These are phyloP conservation scores for Drosophila merina DNA, from an alignment of 2,888 invertebrate genomes.

Conservation along the genomic window DNA sequence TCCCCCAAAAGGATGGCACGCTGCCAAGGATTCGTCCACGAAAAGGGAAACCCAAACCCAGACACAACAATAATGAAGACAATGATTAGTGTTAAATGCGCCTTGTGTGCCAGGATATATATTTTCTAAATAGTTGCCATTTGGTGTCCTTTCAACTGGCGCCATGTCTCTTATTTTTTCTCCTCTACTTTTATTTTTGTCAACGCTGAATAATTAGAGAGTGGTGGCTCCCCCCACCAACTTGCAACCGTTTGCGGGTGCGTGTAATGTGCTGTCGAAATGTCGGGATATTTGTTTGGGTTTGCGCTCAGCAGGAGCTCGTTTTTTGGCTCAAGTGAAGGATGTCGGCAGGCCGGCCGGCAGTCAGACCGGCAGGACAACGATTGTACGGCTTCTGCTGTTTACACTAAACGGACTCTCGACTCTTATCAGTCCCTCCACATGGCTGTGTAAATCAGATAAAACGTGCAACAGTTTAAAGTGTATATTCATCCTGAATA, in stretches of 20 bases:
- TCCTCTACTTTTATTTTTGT: conserved; percentile 55
- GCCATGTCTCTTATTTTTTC: conserved; percentile 36
- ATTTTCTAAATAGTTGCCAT: conserved; percentile 70
- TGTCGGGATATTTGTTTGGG: conserved; percentile 61
- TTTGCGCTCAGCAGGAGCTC: conserved; percentile 54
- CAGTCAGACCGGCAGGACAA: not conserved
- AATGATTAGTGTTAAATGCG: conserved; percentile 73
- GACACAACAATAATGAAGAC: conserved; percentile 61
- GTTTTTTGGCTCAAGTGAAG: conserved; percentile 8
- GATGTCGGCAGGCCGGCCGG: conserved; percentile 1
- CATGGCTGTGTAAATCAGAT: conserved; percentile 4
- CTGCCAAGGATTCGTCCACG: conserved; percentile 39
- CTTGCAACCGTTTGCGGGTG: conserved; percentile 18
- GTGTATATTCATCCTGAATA: not conserved
- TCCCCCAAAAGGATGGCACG: conserved; percentile 44
- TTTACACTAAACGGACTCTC: conserved; percentile 9
- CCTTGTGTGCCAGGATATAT: conserved; percentile 68
- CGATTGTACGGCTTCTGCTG: conserved; percentile 14
- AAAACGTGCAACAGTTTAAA: conserved; percentile 5
- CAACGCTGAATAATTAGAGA: conserved; percentile 75
- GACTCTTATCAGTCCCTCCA: conserved; percentile 23
- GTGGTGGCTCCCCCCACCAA: conserved; percentile 1
- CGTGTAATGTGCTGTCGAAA: conserved; percentile 65
- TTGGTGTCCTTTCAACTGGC: conserved; percentile 48
- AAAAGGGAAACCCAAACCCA: conserved; percentile 10